Evolutionary conservation across 2,113 vertebrate species (phyloP).

Genomic region (Oncorhynchus mykiss): DNA sequence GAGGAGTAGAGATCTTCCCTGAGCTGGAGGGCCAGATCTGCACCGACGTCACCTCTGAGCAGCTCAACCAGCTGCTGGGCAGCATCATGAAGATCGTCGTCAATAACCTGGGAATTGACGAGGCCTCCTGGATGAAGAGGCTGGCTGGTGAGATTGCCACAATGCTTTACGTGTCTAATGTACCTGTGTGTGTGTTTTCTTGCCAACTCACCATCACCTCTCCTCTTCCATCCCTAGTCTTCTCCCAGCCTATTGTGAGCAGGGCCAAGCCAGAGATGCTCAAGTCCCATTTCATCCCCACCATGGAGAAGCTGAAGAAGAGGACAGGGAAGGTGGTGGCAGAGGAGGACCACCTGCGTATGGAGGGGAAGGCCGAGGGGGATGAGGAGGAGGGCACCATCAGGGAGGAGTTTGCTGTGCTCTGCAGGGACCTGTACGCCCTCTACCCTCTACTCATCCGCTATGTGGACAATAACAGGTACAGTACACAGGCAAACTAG

Average conservation of each 20-base stretch:
- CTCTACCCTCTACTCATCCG: too few species aligned
- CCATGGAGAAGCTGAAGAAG: slow-evolving; percentile 91
- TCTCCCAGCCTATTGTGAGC: slow-evolving; percentile 94
- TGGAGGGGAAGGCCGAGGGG: slow-evolving; percentile 86
- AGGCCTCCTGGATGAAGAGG: slow-evolving; percentile 96
- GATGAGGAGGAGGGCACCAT: slow-evolving; percentile 87
- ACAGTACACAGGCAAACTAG: slow-evolving; percentile 3
- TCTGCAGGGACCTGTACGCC: slow-evolving; percentile 90
- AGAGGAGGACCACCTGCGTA: slow-evolving; percentile 88
- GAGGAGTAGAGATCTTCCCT: slow-evolving; percentile 76
- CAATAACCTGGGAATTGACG: slow-evolving; percentile 95
- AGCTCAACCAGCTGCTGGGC: slow-evolving; percentile 91
- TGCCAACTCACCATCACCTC: not conserved
- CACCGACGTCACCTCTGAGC: slow-evolving; percentile 85
- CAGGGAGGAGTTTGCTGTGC: slow-evolving; percentile 91
- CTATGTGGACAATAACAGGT: slow-evolving; percentile 81
- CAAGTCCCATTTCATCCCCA: slow-evolving; percentile 92
- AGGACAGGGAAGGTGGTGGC: slow-evolving; percentile 90
- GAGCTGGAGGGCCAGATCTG: slow-evolving; percentile 78
- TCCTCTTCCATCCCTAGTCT: slow-evolving; percentile 71
- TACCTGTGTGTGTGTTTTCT: not conserved
- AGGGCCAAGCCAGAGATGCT: slow-evolving; percentile 88
- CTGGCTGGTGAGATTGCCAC: slow-evolving; percentile 78
- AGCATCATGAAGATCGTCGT: slow-evolving; percentile 93
- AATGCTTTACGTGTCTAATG: not conserved